These are phyloP conservation scores for Vombatus ursinus DNA, from an alignment of 2,113 vertebrate genomes.

Conservation along the genomic window DNA sequence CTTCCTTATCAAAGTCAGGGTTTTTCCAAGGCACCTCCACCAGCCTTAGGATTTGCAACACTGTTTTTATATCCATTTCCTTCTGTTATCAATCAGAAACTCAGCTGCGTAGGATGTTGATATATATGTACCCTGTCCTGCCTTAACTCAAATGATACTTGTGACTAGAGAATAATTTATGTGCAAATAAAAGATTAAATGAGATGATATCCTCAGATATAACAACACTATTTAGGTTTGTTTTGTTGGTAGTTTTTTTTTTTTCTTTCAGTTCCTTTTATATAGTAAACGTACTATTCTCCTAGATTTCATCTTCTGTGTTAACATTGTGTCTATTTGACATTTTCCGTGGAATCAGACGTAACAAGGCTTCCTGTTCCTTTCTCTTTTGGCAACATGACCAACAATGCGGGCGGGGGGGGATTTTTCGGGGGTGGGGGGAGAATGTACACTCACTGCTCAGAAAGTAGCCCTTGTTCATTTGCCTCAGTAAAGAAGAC, in stretches of 20 bases:
- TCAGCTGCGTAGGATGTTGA: not conserved
- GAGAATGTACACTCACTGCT: not conserved
- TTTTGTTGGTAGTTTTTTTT: not conserved
- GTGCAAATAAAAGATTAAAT: slow-evolving; percentile 3
- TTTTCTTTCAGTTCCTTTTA: not conserved
- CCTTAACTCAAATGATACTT: not conserved
- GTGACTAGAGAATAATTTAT: not conserved
- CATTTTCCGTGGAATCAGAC: not conserved
- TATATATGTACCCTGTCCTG: not conserved
- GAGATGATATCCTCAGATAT: not conserved
- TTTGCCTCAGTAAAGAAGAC: not conserved
- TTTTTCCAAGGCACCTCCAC: slow-evolving; percentile 40
- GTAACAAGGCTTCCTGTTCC: not conserved
- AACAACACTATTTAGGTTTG: not conserved
- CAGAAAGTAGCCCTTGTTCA: not conserved
- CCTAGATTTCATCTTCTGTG: not conserved
- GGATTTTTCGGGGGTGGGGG: too few species aligned
- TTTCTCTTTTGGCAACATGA: not conserved
- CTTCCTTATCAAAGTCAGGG: not conserved
- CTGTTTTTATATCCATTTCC: slow-evolving; percentile 29
- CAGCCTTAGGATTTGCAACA: slow-evolving; percentile 32
- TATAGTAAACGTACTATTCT: not conserved
- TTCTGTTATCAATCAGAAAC: slow-evolving; percentile 54
- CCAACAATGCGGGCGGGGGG: not conserved
- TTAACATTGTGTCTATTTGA: not conserved